Evolutionary conservation across 2,797 vertebrate genomes (phyloP).

Genomic region (Diplodus sargus): DNA sequence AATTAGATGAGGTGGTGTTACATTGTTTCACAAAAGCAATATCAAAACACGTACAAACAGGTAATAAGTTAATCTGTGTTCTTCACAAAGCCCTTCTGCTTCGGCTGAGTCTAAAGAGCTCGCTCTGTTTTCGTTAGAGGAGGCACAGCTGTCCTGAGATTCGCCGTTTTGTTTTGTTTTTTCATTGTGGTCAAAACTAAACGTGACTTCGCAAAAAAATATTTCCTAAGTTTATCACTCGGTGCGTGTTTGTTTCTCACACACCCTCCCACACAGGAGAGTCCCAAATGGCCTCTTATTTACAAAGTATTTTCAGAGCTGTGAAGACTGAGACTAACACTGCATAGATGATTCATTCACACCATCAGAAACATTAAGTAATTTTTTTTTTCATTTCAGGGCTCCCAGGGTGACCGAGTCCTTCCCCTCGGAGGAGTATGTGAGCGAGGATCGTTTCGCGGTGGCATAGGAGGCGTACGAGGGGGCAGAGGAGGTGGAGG

Average conservation of each 20-base stretch:
- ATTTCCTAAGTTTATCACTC: slow-evolving; percentile 40
- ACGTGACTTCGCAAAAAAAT: slow-evolving; percentile 45
- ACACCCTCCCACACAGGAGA: slow-evolving; percentile 57
- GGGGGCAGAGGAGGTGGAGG: slow-evolving; percentile 69
- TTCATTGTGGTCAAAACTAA: slow-evolving; percentile 39
- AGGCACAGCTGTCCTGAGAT: slow-evolving; percentile 78
- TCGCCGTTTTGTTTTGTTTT: slow-evolving; percentile 28
- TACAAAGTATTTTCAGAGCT: slow-evolving; percentile 62
- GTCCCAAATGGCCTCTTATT: slow-evolving; percentile 66
- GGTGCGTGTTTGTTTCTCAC: slow-evolving; percentile 41
- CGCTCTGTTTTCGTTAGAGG: slow-evolving; percentile 56
- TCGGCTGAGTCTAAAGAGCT: slow-evolving; percentile 54
- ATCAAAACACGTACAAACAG: slow-evolving; percentile 75
- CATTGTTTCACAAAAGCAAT: slow-evolving; percentile 73
- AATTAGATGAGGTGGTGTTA: slow-evolving; percentile 55
- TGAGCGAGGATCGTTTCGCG: slow-evolving; percentile 88
- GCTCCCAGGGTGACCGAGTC: slow-evolving; percentile 81
- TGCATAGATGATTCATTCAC: slow-evolving; percentile 78
- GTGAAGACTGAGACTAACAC: slow-evolving; percentile 71
- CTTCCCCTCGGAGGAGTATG: slow-evolving; percentile 88
- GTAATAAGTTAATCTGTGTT: slow-evolving; percentile 55
- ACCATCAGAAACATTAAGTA: slow-evolving; percentile 48
- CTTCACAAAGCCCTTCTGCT: slow-evolving; percentile 56
- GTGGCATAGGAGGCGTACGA: slow-evolving; percentile 82
- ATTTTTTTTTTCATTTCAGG: slow-evolving; percentile 69